These are phyloP conservation scores for Trachelipus rathkii DNA, from an alignment of 1,140 invertebrate genomes.

Conservation along the genomic window DNA sequence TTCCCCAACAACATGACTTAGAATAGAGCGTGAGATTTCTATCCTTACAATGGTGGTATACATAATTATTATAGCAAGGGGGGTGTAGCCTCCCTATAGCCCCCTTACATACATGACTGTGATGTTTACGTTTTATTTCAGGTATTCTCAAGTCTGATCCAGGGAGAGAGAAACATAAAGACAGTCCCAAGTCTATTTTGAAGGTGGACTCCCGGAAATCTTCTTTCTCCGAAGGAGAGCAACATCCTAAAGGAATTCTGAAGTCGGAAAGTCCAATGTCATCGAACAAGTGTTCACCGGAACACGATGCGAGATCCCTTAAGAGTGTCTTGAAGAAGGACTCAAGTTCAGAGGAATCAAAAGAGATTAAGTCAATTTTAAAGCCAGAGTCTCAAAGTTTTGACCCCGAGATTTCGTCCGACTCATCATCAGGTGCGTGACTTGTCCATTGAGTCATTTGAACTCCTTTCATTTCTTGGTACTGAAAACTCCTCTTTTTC, in stretches of 20 bases:
- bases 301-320: background rate
- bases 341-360: background rate
- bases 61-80: too few species aligned
- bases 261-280: background rate
- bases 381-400: background rate
- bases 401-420: background rate
- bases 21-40: too few species aligned
- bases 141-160: background rate
- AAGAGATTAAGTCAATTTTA: background rate
- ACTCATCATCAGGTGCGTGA: background rate
- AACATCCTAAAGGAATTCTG: background rate
- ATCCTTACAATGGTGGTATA: too few species aligned
- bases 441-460: too few species aligned
- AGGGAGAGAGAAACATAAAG: background rate
- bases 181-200: background rate
- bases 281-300: background rate
- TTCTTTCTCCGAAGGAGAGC: background rate
- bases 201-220: background rate
- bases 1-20: too few species aligned
- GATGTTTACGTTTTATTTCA: background rate
- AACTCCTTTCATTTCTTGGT: too few species aligned
- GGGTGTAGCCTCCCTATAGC: too few species aligned
- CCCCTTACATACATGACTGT: too few species aligned
- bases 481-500: too few species aligned
- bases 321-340: background rate